Percentiles rank a stretch among this genome's conserved stretches.
phyloP scores from a whole-genome alignment of 1,140 invertebrate genomes.

The Trichonephila clavata region DNA sequence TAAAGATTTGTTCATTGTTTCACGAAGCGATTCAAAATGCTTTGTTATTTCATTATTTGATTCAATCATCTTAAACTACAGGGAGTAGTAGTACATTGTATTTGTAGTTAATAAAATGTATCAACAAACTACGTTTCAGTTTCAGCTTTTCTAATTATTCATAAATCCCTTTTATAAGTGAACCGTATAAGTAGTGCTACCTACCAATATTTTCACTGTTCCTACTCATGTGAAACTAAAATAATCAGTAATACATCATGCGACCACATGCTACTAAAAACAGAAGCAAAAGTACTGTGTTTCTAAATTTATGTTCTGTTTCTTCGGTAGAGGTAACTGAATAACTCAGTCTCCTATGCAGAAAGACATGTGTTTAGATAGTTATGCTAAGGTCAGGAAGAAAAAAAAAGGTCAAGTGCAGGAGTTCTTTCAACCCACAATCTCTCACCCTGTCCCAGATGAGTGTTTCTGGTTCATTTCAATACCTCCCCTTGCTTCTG shows the following conservation, averaged over 20 bases:
- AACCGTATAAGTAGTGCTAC: too few relatives aligned
- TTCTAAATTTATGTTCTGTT: slow-evolving; percentile 11
- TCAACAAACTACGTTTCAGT: too few relatives aligned
- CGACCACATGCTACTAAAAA: neutral
- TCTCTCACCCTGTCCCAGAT: neutral
- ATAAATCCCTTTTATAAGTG: too few relatives aligned
- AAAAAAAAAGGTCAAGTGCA: slow-evolving; percentile 26
- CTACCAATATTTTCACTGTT: too few relatives aligned
- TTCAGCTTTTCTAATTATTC: too few relatives aligned
- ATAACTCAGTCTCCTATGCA: neutral
- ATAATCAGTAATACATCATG: neutral
- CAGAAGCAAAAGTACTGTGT: neutral
- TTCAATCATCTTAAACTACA: too few relatives aligned
- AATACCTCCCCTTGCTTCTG: neutral
- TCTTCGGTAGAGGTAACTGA: neutral
- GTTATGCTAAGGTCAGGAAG: neutral
- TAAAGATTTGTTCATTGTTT: too few relatives aligned
- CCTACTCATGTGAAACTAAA: too few relatives aligned
- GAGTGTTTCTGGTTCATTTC: neutral
- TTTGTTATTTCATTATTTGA: too few relatives aligned
- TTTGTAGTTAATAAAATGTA: too few relatives aligned
- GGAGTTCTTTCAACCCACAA: slow-evolving; percentile 44
- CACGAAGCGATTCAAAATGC: too few relatives aligned
- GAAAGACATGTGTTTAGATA: neutral
- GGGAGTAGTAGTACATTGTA: too few relatives aligned